Evolutionary conservation across 2,113 vertebrate genomes (phyloP), one percentile per base, ranked within the genome.

Genomic region (Peromyscus polionotus): DNA sequence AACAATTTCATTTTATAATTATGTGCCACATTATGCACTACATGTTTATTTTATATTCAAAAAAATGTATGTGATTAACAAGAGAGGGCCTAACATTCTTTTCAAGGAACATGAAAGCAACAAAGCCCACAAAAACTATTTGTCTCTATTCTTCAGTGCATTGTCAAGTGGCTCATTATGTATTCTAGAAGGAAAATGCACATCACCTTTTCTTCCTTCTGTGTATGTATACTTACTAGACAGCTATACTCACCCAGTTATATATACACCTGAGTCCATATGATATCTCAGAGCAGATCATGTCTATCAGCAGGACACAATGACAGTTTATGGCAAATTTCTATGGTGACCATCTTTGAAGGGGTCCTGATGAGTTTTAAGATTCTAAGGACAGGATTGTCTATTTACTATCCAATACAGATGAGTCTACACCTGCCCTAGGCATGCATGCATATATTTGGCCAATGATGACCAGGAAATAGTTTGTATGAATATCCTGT

Each of bases 41-140:
- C 1, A 48, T 31, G 83, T 39, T 68, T 70, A 14, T 36, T 90
- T 94, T 96, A 48, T 88, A 0, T 90, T 22, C 39, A 61, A 51
- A 17, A 90, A 92, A 92, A 83, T 22, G 65, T 42, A 76, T 95
- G 3, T 63, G 70, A 92, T 68, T 3, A 63, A 61, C 57, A 77
- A 72, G 9, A 87, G 33, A 85, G 45, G 1, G 7, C 7, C 28
- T 10, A 45, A 42, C 57, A 2, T 24, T 80, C 92, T 7, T 88
- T 36, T 51, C 36, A 76, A 72, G 31, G 4, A 0, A 2, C 12
- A 85, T 22, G 6, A 7, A 80, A 83, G 2, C 59, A 61, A 72
- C 57, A 5, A 54, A 61, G 28, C 1, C 7, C 24, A 77, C 31
- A 16, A 39, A 68, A 5, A 48, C 0, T 2, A 88, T 0, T 22